phyloP scores from a whole-genome alignment of 92 coral and sea anemone species.

The Phymanthus crucifer region DNA sequence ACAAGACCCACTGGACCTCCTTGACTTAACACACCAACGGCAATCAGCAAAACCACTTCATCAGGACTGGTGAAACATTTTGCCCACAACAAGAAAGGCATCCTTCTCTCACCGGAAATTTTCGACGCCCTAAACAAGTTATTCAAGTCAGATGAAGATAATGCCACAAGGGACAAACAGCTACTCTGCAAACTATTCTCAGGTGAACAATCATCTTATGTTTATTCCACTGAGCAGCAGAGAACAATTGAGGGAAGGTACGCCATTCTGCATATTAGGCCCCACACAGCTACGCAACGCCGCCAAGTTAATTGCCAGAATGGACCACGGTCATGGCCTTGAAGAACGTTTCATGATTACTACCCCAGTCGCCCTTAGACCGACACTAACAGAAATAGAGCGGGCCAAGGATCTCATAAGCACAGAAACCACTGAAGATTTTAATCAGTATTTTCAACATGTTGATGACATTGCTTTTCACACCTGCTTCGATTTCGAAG shows the following conservation, averaged over 20 bases:
- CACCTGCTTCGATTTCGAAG: too few species aligned
- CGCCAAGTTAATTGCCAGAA: too few species aligned
- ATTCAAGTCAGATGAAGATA: too few species aligned
- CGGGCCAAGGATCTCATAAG: slow-evolving; percentile 24
- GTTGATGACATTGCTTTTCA: too few species aligned
- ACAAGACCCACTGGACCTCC: too few species aligned
- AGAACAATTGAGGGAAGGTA: too few species aligned
- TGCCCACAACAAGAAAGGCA: slow-evolving; percentile 34
- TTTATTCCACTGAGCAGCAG: slow-evolving; percentile 45
- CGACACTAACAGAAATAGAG: too few species aligned
- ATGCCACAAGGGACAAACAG: slow-evolving; percentile 53
- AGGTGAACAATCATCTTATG: slow-evolving; percentile 39
- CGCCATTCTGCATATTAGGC: too few species aligned
- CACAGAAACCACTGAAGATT: slow-evolving; percentile 17
- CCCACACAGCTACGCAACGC: slow-evolving; percentile 48
- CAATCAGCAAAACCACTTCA: slow-evolving; percentile 49
- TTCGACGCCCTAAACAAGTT: slow-evolving; percentile 46
- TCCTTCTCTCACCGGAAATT: slow-evolving; percentile 49
- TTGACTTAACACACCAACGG: slow-evolving; percentile 25
- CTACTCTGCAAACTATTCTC: slow-evolving; percentile 54
- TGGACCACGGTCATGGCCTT: slow-evolving; percentile 58
- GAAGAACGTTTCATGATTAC: slow-evolving; percentile 52
- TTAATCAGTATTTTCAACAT: too few species aligned
- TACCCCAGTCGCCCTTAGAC: slow-evolving; percentile 39
- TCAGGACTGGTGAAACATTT: slow-evolving; percentile 46